Percentiles rank a stretch among this genome's conserved stretches.
phyloP scores from a whole-genome alignment of 2,113 vertebrate genomes.

The Accipiter virgatus region DNA sequence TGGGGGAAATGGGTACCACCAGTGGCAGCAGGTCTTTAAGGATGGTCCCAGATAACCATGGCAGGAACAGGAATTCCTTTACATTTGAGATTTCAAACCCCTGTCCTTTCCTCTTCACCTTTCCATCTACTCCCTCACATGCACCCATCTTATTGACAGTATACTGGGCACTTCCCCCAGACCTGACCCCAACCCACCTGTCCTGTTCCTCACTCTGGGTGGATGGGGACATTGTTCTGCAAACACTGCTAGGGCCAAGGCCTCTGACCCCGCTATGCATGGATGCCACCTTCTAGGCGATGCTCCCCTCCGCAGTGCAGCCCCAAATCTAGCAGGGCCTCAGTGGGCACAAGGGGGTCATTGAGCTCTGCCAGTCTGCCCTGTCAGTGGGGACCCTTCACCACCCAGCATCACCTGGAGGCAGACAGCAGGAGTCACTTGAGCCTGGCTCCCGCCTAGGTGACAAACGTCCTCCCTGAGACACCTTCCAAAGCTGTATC shows the following conservation, averaged over 20 bases:
- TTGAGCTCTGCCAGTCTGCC: not conserved
- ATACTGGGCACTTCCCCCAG: too few species aligned
- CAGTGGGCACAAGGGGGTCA: fast-evolving
- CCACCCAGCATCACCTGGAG: not conserved
- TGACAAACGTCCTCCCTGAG: not conserved
- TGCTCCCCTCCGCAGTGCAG: not conserved
- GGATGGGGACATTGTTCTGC: not conserved
- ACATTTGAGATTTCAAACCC: not conserved
- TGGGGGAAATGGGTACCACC: not conserved
- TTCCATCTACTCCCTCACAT: not conserved
- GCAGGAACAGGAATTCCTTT: not conserved
- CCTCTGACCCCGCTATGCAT: fast-evolving
- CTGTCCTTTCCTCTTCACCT: not conserved
- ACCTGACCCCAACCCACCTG: not conserved
- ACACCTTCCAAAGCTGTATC: not conserved
- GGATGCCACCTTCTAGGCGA: not conserved
- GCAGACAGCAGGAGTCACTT: not conserved
- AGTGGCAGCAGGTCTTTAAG: not conserved
- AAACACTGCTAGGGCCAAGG: not conserved
- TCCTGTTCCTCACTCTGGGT: not conserved
- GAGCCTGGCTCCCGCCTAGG: not conserved
- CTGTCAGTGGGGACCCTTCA: not conserved
- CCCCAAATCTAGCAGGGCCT: not conserved
- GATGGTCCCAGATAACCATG: not conserved
- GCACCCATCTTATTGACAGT: not conserved